Conservation (phyloP, 2,888 invertebrate species). For the Leptinotarsa tumamoca region DNA sequence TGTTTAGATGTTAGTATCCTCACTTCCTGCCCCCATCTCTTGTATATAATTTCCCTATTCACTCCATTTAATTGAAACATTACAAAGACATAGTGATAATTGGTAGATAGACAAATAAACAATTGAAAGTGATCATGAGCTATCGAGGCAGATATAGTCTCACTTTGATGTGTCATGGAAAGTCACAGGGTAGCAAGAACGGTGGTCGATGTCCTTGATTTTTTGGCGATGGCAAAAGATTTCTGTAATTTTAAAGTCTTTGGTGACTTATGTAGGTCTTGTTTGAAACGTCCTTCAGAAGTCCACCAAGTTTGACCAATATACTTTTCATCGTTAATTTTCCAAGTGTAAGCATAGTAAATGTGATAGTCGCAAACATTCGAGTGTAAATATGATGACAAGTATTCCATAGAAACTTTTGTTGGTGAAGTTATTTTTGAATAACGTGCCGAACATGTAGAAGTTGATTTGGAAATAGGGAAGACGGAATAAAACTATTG, state of each 20-base stretch:
- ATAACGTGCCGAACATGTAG: no score
- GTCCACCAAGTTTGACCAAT: background rate
- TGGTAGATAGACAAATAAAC: background rate
- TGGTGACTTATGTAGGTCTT: background rate
- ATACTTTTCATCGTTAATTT: background rate
- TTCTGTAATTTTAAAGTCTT: no score
- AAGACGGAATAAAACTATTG: no score
- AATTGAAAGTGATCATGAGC: background rate
- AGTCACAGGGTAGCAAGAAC: no score
- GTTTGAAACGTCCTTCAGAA: background rate
- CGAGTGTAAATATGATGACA: background rate
- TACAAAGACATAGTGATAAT: conserved; percentile 7
- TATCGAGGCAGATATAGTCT: background rate
- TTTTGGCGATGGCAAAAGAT: no score
- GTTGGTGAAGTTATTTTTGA: background rate
- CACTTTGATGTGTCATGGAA: background rate
- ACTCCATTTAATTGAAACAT: background rate
- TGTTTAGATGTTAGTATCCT: no score
- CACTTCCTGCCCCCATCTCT: background rate
- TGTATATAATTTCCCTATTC: background rate
- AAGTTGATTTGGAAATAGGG: no score
- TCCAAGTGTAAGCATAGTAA: background rate
- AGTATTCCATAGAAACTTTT: background rate
- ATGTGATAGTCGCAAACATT: background rate
- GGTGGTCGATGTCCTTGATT: no score